phyloP scores from a whole-genome alignment of 2,888 invertebrate genomes.

The Pelosia muscerda region DNA sequence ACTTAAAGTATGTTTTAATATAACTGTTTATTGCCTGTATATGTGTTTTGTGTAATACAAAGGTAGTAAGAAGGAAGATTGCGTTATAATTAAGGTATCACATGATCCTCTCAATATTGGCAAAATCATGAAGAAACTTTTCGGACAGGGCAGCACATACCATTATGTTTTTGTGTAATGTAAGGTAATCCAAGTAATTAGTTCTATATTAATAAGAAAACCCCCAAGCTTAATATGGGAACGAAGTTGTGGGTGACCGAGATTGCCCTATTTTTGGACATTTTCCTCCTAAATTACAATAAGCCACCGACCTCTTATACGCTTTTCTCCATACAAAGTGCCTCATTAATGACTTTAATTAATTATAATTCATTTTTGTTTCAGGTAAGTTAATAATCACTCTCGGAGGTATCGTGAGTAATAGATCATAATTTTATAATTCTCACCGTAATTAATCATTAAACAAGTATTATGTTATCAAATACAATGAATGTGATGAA shows the following conservation, averaged over 20 bases:
- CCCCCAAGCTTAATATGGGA: too few species aligned
- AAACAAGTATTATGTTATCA: not conserved
- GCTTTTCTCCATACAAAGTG: not conserved
- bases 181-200: too few species aligned
- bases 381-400: conserved; percentile 49
- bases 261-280: not conserved
- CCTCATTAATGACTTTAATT: not conserved
- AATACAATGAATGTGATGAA: not conserved
- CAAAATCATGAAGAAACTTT: too few species aligned
- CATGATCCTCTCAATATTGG: too few species aligned
- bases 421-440: not conserved
- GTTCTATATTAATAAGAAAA: too few species aligned
- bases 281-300: not conserved
- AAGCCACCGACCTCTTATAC: not conserved
- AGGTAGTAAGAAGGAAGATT: too few species aligned
- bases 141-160: too few species aligned
- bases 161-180: too few species aligned
- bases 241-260: too few species aligned
- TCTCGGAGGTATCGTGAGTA: conserved; percentile 38
- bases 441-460: not conserved
- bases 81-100: too few species aligned
- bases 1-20: not conserved
- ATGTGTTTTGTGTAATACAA: too few species aligned
- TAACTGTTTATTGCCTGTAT: not conserved
- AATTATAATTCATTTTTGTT: conserved; percentile 38